phyloP scores from a whole-genome alignment of 2,888 invertebrate genomes.

The Agrochola lota region DNA sequence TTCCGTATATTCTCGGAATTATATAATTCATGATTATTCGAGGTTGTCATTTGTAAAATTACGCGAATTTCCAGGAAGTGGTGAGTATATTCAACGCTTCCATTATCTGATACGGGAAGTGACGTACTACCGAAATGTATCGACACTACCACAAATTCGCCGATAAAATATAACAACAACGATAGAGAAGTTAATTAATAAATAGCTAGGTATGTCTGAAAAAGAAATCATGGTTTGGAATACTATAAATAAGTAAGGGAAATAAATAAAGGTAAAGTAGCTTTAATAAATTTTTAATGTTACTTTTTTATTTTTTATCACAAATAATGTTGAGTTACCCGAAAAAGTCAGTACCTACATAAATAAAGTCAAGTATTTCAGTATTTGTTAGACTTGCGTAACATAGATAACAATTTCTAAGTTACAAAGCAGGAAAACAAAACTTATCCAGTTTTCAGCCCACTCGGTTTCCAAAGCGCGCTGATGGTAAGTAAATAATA shows the following conservation, averaged over 20 bases:
- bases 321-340: neutral
- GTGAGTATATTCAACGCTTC: constrained; percentile 75
- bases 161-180: constrained; percentile 26
- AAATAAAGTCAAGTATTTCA: constrained; percentile 12
- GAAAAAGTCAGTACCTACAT: constrained; percentile 14
- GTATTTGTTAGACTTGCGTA: constrained; percentile 29
- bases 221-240: neutral
- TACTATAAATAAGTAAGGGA: neutral
- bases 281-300: neutral
- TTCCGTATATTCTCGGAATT: constrained; percentile 42
- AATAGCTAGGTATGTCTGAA: neutral
- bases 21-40: constrained; percentile 51
- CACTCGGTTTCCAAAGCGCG: constrained; percentile 41
- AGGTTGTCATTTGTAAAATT: constrained; percentile 73
- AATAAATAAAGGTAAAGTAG: neutral
- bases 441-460: constrained; percentile 54
- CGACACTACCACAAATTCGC: constrained; percentile 37
- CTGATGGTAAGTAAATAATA: constrained; percentile 33
- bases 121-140: constrained; percentile 59
- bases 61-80: constrained; percentile 83
- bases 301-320: neutral
- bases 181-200: constrained; percentile 1
- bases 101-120: constrained; percentile 83
- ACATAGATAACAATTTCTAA: constrained; percentile 37
- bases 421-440: constrained; percentile 57